A percentile compares a stretch with the other conserved stretches of the same genome.
phyloP scores from a whole-genome alignment of 2,888 invertebrate genomes.

The Tanypteryx hageni region DNA sequence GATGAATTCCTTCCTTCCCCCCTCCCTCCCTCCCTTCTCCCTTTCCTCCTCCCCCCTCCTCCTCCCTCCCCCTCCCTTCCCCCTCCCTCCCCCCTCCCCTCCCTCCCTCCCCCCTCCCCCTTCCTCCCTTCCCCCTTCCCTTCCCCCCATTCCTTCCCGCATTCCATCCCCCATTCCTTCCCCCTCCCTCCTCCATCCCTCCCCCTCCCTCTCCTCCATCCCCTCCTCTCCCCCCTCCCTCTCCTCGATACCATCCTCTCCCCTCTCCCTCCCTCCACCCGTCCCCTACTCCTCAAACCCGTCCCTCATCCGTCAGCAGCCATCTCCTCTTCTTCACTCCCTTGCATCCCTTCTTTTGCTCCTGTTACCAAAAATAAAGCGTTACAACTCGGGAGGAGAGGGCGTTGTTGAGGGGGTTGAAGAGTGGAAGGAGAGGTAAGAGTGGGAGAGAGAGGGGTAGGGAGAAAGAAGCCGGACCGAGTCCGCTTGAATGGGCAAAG shows the following conservation, averaged over 20 bases:
- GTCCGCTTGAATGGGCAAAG: background rate
- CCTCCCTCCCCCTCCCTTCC: too few relatives aligned
- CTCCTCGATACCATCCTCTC: too few relatives aligned
- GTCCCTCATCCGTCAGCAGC: too few relatives aligned
- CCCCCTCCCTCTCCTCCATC: background rate
- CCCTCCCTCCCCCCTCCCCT: too few relatives aligned
- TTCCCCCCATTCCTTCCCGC: too few relatives aligned
- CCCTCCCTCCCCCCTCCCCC: background rate
- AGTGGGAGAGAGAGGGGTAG: background rate
- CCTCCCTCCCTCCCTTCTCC: too few relatives aligned
- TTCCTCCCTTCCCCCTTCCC: too few relatives aligned
- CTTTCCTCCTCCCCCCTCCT: too few relatives aligned
- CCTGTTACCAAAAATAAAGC: constrained; percentile 25
- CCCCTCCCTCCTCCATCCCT: too few relatives aligned
- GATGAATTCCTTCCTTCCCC: background rate
- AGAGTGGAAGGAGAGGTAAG: background rate
- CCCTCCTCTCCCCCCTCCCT: background rate
- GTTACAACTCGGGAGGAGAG: background rate
- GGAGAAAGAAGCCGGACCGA: background rate
- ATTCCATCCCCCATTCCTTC: background rate
- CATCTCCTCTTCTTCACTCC: too few relatives aligned
- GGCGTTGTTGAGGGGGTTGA: background rate
- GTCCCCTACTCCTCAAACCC: too few relatives aligned
- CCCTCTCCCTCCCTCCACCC: too few relatives aligned
- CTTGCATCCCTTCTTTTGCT: background rate